phyloP scores from a whole-genome alignment of 1,140 invertebrate genomes.

The Alviniconcha marisindica region DNA sequence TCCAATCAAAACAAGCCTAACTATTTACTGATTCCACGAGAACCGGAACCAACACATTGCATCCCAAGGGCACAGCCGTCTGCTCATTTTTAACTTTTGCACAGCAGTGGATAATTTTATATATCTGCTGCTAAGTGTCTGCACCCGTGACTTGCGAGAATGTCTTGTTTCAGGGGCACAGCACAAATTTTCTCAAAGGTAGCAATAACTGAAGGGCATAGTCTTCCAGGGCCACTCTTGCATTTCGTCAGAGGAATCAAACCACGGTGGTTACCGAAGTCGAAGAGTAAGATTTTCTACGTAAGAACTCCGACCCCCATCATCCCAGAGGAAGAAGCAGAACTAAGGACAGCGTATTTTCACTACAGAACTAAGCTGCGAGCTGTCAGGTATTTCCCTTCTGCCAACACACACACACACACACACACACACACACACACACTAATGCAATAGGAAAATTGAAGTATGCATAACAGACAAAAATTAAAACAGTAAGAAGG shows the following conservation, averaged over 20 bases:
- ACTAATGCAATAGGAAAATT: too few species aligned
- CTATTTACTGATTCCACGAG: too few species aligned
- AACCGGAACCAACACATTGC: too few species aligned
- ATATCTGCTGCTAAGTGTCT: too few species aligned
- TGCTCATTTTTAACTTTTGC: too few species aligned
- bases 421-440: not conserved
- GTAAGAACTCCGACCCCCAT: conserved; percentile 60
- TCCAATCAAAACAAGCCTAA: conserved; percentile 26
- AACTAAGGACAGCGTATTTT: conserved; percentile 42
- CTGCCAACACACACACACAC: not conserved
- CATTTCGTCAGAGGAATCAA: conserved; percentile 55
- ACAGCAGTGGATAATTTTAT: too few species aligned
- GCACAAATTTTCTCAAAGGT: not conserved
- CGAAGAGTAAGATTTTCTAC: conserved; percentile 59
- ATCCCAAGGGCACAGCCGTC: too few species aligned
- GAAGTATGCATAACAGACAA: too few species aligned
- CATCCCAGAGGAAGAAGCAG: conserved; percentile 51
- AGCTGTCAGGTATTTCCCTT: conserved; percentile 51
- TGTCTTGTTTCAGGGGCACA: conserved; percentile 20
- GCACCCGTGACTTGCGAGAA: too few species aligned
- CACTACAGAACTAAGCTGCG: conserved; percentile 54
- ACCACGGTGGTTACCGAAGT: conserved; percentile 56
- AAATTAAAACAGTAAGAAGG: too few species aligned
- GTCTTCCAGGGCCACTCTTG: conserved; percentile 23
- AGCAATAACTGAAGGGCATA: not conserved